Evolutionary conservation across 2,888 invertebrate species (phyloP), one percentile per base, ranked within the genome.

Genomic region (Xylophagus ater): DNA sequence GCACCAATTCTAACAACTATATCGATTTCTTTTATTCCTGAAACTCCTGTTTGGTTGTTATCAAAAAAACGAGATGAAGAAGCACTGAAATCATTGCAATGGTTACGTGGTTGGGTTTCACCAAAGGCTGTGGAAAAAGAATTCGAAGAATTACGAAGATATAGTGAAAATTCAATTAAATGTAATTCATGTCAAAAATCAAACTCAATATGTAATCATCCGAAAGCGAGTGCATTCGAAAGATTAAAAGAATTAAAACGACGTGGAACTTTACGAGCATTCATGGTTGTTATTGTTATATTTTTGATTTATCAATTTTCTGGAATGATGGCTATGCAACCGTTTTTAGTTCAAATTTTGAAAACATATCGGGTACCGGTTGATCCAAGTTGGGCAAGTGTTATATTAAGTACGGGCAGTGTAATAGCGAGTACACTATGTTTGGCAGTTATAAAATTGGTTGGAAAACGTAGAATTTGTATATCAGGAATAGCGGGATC

Each of bases 21-120:
- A 1, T 56, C 70, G 1, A 70, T 73, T 1, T 51, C 68, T 1
- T 63, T 72, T 54, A 72, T 73, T 3, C 74, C 74, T 1, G 74
- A 74, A 57, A 70, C 73, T 7, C 73, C 73, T 18, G 62, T 71
- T 48, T 73, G 73, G 73, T 55, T 74, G n/a, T 48, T 73, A 40
- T 70, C 72, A 0, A 70, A 70, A 46, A 71, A 71, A 4, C 62
- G 70, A 2, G 63, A 66, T 47, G 67, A 69, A 51, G 72, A 73
- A 10, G 73, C 74, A 0, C 49, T 69, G 10, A 57, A 52, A 13
- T 68, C 73, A 0, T 57, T 73, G 13, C 69, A 71, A 43, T 68
- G 69, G 45, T 62, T 74, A 2, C 60, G 73, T 39, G 74, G 73
- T 10, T 46, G 46, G 46, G 40, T 40, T 2, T 12, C 41, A 10